Conservation (phyloP, 2,797 vertebrate species). For the Enteromius paludinosus region DNA sequence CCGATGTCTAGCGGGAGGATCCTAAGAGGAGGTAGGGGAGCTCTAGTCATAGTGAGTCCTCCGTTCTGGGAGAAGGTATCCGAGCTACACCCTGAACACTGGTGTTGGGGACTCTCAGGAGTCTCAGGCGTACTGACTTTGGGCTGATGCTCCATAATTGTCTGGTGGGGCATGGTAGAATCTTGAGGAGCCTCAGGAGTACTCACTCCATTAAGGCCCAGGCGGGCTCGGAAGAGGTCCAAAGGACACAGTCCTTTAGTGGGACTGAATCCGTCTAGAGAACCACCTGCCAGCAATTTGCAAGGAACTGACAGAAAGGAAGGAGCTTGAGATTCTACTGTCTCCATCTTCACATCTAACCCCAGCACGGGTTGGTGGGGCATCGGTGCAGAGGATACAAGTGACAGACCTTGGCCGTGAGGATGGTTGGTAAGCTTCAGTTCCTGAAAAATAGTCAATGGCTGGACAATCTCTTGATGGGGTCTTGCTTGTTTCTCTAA, state of each 20-base stretch:
- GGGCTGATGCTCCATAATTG: conserved; percentile 67
- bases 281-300: conserved; percentile 63
- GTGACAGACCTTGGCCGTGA: conserved; percentile 73
- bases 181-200: conserved; percentile 66
- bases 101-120: conserved; percentile 62
- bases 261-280: conserved; percentile 74
- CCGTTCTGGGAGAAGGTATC: conserved; percentile 55
- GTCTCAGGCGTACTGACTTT: conserved; percentile 63
- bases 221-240: conserved; percentile 72
- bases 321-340: conserved; percentile 37
- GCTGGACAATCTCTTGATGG: conserved; percentile 52
- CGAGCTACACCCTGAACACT: conserved; percentile 67
- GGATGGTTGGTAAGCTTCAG: conserved; percentile 66
- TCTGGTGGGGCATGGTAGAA: conserved; percentile 58
- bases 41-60: conserved; percentile 62
- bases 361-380: conserved; percentile 27
- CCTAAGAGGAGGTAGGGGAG: conserved; percentile 76
- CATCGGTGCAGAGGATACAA: conserved; percentile 59
- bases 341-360: conserved; percentile 45
- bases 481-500: conserved; percentile 52
- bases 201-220: conserved; percentile 69
- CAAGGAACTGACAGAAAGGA: conserved; percentile 42
- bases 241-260: conserved; percentile 79
- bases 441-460: conserved; percentile 49
- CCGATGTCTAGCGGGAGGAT: conserved; percentile 82